Evolutionary conservation across 2,888 invertebrate species (phyloP).

Genomic region (Nephrotoma appendiculata): DNA sequence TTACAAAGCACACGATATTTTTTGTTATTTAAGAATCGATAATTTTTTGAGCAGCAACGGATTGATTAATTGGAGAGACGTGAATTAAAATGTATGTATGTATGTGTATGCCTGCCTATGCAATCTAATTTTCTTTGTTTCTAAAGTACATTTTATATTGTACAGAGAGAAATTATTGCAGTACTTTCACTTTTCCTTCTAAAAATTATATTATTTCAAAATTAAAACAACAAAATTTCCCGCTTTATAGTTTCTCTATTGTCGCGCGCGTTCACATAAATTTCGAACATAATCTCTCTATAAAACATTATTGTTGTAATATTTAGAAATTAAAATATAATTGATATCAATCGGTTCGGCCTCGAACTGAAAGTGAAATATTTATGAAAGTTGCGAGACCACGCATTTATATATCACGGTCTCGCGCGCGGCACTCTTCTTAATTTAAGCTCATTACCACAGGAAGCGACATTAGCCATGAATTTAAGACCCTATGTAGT

Average conservation of each 20-base stretch:
- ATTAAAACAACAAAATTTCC: neutral
- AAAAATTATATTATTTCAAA: neutral
- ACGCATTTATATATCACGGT: neutral
- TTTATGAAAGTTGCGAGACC: neutral
- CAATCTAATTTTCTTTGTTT: neutral
- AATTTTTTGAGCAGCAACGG: neutral
- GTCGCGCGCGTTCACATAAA: neutral
- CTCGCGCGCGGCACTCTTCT: neutral
- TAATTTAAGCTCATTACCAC: neutral
- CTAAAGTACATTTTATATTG: neutral
- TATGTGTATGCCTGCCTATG: too few species aligned
- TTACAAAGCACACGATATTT: neutral
- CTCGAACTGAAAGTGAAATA: neutral
- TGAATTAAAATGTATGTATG: neutral
- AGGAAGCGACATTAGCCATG: neutral
- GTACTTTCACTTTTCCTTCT: neutral
- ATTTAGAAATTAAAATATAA: neutral
- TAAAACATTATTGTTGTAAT: neutral
- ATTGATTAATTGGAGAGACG: neutral
- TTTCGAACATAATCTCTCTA: neutral
- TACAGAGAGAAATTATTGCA: neutral
- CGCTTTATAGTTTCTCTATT: neutral
- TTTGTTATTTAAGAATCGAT: neutral
- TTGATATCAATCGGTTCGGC: neutral
- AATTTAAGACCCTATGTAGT: neutral